Base-by-base conservation (phyloP, 2,888 invertebrate genomes). In the Ditula angustiorana region DNA sequence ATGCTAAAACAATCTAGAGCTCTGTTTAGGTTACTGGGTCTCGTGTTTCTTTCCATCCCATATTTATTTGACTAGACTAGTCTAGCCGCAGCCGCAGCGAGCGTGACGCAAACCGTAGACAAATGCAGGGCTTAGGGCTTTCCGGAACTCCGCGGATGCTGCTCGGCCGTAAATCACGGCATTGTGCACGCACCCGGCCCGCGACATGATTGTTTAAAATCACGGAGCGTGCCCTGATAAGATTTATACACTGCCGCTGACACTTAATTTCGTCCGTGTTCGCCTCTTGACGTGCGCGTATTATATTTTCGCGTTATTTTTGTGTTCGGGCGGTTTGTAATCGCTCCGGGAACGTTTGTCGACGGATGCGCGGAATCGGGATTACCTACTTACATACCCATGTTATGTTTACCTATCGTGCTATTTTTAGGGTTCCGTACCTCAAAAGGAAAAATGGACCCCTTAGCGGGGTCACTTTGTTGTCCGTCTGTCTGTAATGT, bases 221-320 rank as follows among this genome's bases (percentile, higher is more conserved):
- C 87, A 83, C 81, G 74, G 77, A 77, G 81, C 87, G 86, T 83
- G 82, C 80, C 74, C 78, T 86, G 87, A 89, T 88, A 86, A 86
- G 85, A 87, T 88, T 88, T 86, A 88, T 87, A 79, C 81, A 83
- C 86, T 89, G 89, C 71, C 79, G 73, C 82, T 88, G 90, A 89
- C 90, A 89, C 84, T 84, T 89, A 83, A 89, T 89, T 89, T 88
- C 77, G 85, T 81, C 81, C 82, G 74, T 77, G 80, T 80, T 80
- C 73, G 79, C 78, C 79, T 77, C 80, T 80, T 80, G 81, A 83
- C 82, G 82, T 74, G 76, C 72, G 76, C 69, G 69, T 71, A 69
- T 71, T 71, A 70, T 68, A 33, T 66, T 61, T 67, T 67, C 65
- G 52, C 53, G 30, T 69, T 65, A 56, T 66, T 69, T 68, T 67